Evolutionary conservation across 2,888 invertebrate species (phyloP).

Genomic region (Hedya salicella): DNA sequence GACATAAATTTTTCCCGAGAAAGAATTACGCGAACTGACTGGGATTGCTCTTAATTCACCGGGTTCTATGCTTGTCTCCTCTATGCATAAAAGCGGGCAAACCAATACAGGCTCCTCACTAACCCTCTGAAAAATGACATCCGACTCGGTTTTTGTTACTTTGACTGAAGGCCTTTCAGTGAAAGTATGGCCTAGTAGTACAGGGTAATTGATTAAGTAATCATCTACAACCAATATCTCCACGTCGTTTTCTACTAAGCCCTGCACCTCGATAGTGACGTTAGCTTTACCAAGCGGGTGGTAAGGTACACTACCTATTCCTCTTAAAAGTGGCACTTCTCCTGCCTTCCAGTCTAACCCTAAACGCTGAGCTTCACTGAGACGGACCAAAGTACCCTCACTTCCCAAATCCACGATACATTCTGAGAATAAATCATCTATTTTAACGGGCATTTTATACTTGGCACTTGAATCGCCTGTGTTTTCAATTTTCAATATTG

Average conservation of each 20-base stretch:
- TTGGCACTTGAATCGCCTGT: neutral
- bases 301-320: neutral
- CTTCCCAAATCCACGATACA: neutral
- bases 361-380: neutral
- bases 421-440: neutral
- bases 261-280: neutral
- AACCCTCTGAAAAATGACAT: neutral
- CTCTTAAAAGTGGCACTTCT: neutral
- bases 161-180: neutral
- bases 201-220: neutral
- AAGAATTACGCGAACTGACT: too few relatives aligned
- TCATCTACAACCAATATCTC: neutral
- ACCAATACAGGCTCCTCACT: too few relatives aligned
- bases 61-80: too few relatives aligned
- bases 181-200: neutral
- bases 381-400: neutral
- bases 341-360: neutral
- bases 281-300: neutral
- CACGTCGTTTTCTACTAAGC: neutral
- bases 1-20: neutral
- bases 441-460: neutral
- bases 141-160: neutral
- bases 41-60: too few relatives aligned
- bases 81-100: too few relatives aligned
- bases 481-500: too few relatives aligned